Evolutionary conservation across 2,888 invertebrate species (phyloP).

Genomic region (Parnassius glacialis): DNA sequence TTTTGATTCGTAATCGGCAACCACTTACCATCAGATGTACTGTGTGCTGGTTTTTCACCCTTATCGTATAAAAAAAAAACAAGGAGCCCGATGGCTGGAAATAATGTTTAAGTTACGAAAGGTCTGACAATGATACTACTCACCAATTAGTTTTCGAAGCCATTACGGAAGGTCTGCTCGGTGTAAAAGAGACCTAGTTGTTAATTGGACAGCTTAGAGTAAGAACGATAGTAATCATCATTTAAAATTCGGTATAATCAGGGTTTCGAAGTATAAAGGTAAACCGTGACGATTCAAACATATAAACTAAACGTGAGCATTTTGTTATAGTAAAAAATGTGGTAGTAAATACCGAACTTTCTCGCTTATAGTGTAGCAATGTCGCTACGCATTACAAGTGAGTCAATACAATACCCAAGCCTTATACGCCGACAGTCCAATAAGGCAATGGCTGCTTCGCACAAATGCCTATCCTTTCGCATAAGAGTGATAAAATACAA

Average conservation of each 20-base stretch:
- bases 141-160: too few species aligned
- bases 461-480: constrained; percentile 49
- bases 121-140: too few species aligned
- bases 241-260: background rate
- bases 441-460: constrained; percentile 47
- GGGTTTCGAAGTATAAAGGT: background rate
- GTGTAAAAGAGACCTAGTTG: too few species aligned
- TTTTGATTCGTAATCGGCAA: too few species aligned
- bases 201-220: background rate
- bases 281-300: background rate
- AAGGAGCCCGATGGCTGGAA: too few species aligned
- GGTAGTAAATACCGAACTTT: background rate
- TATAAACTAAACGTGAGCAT: background rate
- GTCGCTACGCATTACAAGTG: constrained; percentile 4
- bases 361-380: background rate
- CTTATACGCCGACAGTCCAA: constrained; percentile 46
- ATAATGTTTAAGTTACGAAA: too few species aligned
- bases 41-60: too few species aligned
- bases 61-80: too few species aligned
- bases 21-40: too few species aligned
- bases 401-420: constrained; percentile 32
- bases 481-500: constrained; percentile 70
- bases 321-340: background rate
- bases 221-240: background rate
- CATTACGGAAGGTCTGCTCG: too few species aligned